phyloP scores from a whole-genome alignment of 1,140 invertebrate species.

The Drosophila pallidifrons region DNA sequence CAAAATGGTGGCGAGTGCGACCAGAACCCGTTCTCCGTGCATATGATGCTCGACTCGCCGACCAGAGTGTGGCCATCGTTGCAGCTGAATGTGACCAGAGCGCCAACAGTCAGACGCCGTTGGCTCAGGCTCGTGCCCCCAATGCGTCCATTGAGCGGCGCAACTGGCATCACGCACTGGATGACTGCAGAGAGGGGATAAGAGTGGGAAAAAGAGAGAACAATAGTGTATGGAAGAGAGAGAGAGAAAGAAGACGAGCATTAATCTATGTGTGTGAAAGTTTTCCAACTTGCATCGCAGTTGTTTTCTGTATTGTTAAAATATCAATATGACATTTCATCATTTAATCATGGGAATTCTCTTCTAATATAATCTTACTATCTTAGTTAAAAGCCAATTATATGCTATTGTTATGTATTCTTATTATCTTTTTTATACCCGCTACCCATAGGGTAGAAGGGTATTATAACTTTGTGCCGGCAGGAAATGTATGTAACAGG shows the following conservation, averaged over 20 bases:
- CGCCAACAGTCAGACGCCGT: slow-evolving; percentile 89
- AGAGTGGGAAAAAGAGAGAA: slow-evolving; percentile 34
- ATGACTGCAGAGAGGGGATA: slow-evolving; percentile 88
- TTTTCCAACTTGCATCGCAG: neutral
- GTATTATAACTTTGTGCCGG: too few species aligned
- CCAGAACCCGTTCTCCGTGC: slow-evolving; percentile 94
- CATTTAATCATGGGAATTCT: too few species aligned
- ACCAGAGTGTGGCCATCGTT: slow-evolving; percentile 89
- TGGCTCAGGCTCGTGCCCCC: slow-evolving; percentile 86
- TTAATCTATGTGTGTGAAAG: neutral
- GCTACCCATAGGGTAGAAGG: too few species aligned
- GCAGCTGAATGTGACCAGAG: slow-evolving; percentile 92
- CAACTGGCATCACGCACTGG: slow-evolving; percentile 90
- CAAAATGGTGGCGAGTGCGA: slow-evolving; percentile 94
- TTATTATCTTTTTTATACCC: too few species aligned
- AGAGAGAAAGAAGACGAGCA: neutral
- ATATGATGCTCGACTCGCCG: slow-evolving; percentile 92
- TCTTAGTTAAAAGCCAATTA: too few species aligned
- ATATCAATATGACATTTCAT: too few species aligned
- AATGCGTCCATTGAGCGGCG: slow-evolving; percentile 90
- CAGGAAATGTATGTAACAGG: too few species aligned
- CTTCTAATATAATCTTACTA: too few species aligned
- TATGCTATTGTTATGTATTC: too few species aligned
- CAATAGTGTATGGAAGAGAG: neutral
- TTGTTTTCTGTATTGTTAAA: neutral